Base-by-base conservation (phyloP, 2,797 vertebrate genomes). In the Muraenolepis orangiensis region DNA sequence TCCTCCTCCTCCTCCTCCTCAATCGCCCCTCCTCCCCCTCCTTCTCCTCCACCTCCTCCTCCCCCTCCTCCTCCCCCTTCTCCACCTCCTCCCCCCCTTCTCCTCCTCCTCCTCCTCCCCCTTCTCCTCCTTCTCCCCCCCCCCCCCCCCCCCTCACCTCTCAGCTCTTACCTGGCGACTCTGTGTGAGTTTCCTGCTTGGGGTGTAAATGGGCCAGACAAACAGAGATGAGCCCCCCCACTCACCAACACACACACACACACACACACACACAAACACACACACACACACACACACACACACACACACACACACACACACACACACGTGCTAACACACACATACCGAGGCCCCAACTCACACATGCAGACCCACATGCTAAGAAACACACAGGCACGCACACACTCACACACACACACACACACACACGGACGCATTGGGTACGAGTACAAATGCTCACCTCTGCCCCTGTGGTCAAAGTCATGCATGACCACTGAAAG, bases 161-260 rank as follows among this genome's bases (percentile, higher is more conserved):
- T 46, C 68, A 69, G 42, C 77, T 76, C 82, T 84, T 86, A 87
- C 81, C 85, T 90, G 85, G 85, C 84, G 87, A 84, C 87, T 85
- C 80, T 84, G 79, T 85, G 85, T 69, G 84, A 87, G 78, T 85
- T 85, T 89, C 83, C 85, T 76, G 85, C 86, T 87, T 87, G 85
- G 74, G 72, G 66, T 84, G 81, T 75, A 78, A 85, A 88, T 81
- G 75, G 82, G 85, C 79, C 87, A 87, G 84, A 82, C 83, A 87
- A 88, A 90, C 86, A 87, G 74, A 83, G 80, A 80, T 81, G 80
- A 87, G 81, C 76, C 75, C n/a, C n/a, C n/a, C 46, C 57, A 29
- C 76, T 82, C 72, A 76, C 71, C 70, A 4, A 80, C 80, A 74
- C 75, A 69, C 66, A 6, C 29, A 20, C 42, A 12, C 70, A 69